Conservation (phyloP, 2,113 vertebrate genomes). For the Dipodomys merriami region DNA sequence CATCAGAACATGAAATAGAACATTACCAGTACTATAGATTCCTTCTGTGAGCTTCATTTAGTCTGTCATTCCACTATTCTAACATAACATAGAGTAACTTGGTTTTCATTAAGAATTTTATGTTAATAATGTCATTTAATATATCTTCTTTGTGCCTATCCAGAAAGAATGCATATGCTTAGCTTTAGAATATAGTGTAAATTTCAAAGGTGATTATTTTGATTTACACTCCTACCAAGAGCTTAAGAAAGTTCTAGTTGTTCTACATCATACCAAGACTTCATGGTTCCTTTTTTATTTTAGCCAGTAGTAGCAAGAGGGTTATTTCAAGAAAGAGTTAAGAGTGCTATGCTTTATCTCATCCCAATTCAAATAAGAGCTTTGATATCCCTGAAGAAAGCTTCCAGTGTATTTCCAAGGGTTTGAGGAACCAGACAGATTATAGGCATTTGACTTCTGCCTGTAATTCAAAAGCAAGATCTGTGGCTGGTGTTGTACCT, state of each 20-base stretch:
- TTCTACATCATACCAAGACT: not conserved
- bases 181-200: not conserved
- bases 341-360: not conserved
- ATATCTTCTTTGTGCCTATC: not conserved
- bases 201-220: slow-evolving; percentile 8
- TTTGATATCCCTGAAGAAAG: not conserved
- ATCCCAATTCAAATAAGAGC: not conserved
- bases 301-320: not conserved
- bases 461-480: slow-evolving; percentile 27
- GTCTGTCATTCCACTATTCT: not conserved
- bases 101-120: slow-evolving; percentile 14
- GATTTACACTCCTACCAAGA: not conserved
- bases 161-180: slow-evolving; percentile 18
- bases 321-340: slow-evolving; percentile 51
- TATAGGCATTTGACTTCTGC: not conserved
- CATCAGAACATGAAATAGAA: slow-evolving; percentile 42
- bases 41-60: not conserved
- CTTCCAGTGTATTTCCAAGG: slow-evolving; percentile 1
- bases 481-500: not conserved
- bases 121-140: not conserved
- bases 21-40: not conserved
- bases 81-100: slow-evolving; percentile 13
- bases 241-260: not conserved
- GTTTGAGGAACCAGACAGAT: not conserved
- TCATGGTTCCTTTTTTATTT: slow-evolving; percentile 39